Evolutionary conservation across 2,888 invertebrate species (phyloP), one percentile per base, ranked within the genome.

Genomic region (Sesia apiformis): DNA sequence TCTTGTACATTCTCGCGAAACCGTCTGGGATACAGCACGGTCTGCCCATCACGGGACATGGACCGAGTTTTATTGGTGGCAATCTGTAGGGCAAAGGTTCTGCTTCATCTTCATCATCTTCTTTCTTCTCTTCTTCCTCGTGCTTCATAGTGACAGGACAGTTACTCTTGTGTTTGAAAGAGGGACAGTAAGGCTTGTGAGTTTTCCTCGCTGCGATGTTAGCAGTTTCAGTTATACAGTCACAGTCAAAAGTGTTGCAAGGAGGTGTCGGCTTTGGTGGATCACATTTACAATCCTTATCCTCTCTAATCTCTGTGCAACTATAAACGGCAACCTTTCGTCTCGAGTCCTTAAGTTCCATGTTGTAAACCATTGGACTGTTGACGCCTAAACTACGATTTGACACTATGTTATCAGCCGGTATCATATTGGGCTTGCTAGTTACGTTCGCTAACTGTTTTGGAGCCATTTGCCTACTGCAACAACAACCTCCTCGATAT

Each of bases 31-130:
- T 78, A 7, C 80, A 64, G 56, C 89, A 89, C 7, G 89, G 89
- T 61, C 83, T 77, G 40, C 89, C 88, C 61, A 87, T 62, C 5
- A 89, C 77, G 52, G 89, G 87, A 68, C 89, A 89, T n/a, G 89
- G 89, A 4, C 86, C 87, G 3, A 89, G 76, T 52, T 76, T 67
- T 51, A 89, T 79, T 1, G 87, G 88, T 2, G 88, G 89, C 38
- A 89, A 63, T 1, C 89, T 89, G 57, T 88, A 89, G 2, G 89
- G 89, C 43, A 88, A 63, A 40, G 83, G 78, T 56, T 84, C 78
- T 0, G 72, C 59, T 58, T 78, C 84, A 50, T 86, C 84, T 63
- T 84, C 84, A 2, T 84, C 83, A 0, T 85, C 84, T 39, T 64
- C 55, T 52, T 75, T 74, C 58, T 78, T 78, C 40, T 63, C 66